phyloP scores from a whole-genome alignment of 2,888 invertebrate species.

The Eurytoma adleriae region DNA sequence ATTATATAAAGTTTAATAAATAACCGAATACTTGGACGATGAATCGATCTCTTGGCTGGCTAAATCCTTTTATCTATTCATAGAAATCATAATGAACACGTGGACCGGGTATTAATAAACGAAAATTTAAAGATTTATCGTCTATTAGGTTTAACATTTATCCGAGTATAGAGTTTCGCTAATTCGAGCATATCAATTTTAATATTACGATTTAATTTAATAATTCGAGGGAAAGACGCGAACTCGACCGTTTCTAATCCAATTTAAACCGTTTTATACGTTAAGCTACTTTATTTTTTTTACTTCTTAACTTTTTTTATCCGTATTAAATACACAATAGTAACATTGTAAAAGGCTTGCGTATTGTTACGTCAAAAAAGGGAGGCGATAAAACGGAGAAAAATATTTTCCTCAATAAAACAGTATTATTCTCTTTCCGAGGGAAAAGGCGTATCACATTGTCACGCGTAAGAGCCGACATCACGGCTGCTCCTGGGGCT shows the following conservation, averaged over 20 bases:
- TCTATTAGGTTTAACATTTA: too few species aligned
- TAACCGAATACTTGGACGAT: slow-evolving; percentile 20
- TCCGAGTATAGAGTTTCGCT: too few species aligned
- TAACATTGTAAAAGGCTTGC: too few species aligned
- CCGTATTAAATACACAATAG: too few species aligned
- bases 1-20: slow-evolving; percentile 42
- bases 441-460: background rate
- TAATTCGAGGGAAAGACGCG: too few species aligned
- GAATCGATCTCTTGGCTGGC: slow-evolving; percentile 45
- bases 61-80: slow-evolving; percentile 36
- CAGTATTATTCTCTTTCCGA: background rate
- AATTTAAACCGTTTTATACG: too few species aligned
- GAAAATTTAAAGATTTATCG: background rate
- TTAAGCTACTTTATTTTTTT: too few species aligned
- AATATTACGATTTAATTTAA: too few species aligned
- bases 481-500: background rate
- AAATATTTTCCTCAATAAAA: too few species aligned
- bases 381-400: background rate
- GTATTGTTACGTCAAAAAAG: background rate
- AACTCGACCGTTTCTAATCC: too few species aligned
- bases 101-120: slow-evolving; percentile 51
- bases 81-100: slow-evolving; percentile 27
- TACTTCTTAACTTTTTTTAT: too few species aligned
- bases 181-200: too few species aligned
- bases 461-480: background rate